These are phyloP conservation scores for Teinopalpus imperialis DNA, from an alignment of 2,888 invertebrate genomes.

Conservation along the genomic window DNA sequence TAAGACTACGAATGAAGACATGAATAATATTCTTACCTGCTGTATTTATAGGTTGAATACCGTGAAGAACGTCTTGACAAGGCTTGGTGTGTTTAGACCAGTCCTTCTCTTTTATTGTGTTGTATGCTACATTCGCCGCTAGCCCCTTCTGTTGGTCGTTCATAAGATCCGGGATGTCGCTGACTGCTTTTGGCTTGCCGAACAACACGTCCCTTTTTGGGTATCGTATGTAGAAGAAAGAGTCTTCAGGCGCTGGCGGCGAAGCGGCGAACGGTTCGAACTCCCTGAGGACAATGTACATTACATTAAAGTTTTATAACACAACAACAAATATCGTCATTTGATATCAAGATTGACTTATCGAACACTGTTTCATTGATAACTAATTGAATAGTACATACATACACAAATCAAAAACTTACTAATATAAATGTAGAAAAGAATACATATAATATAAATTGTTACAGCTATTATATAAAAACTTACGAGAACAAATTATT, in stretches of 20 bases:
- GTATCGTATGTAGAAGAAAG: constrained; percentile 87
- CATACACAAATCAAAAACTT: no score
- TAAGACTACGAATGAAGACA: no score
- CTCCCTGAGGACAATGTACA: constrained; percentile 53
- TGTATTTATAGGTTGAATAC: constrained; percentile 68
- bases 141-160: constrained; percentile 50
- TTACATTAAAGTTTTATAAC: not conserved
- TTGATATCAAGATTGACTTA: no score
- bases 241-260: constrained; percentile 88
- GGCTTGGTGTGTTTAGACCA: constrained; percentile 86
- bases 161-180: constrained; percentile 44
- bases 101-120: constrained; percentile 62
- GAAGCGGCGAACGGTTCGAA: constrained; percentile 79
- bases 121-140: constrained; percentile 44
- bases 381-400: no score
- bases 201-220: constrained; percentile 71
- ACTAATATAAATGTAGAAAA: no score
- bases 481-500: constrained; percentile 66
- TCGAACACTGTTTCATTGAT: no score
- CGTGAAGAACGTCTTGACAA: constrained; percentile 84
- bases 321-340: no score
- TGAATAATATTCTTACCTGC: constrained; percentile 59
- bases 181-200: constrained; percentile 49
- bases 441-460: no score
- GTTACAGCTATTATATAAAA: constrained; percentile 23